Percentiles rank a stretch among this genome's conserved stretches.
Evolutionary conservation across 2,113 vertebrate species (phyloP).

Genomic region (Onychostoma macrolepis): DNA sequence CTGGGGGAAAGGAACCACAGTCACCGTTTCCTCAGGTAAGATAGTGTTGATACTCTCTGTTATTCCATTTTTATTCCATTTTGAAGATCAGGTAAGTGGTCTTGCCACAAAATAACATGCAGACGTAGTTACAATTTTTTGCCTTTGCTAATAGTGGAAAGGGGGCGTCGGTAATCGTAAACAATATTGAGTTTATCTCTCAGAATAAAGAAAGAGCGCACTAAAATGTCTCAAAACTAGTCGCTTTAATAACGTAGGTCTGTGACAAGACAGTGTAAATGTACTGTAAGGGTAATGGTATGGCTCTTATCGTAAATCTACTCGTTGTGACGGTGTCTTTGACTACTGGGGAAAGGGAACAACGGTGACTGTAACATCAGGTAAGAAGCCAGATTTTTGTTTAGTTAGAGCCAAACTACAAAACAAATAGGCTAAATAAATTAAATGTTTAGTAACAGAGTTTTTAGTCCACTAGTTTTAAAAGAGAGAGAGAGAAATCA

Average conservation of each 20-base stretch:
- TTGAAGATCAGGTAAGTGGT: background rate
- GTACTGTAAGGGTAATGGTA: too few relatives aligned
- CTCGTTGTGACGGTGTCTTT: too few relatives aligned
- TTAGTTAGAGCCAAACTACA: too few relatives aligned
- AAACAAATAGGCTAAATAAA: too few relatives aligned
- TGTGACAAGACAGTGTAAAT: too few relatives aligned
- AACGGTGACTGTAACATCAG: too few relatives aligned
- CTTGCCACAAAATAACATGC: background rate
- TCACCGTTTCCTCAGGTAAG: conserved; percentile 50
- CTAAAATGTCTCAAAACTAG: background rate
- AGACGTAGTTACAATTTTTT: background rate
- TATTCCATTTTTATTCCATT: background rate
- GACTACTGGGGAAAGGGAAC: too few relatives aligned
- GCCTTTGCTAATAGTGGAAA: background rate
- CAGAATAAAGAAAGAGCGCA: background rate
- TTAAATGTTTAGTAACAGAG: too few relatives aligned
- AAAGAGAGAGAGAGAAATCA: too few relatives aligned
- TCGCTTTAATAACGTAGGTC: background rate
- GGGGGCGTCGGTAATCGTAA: background rate
- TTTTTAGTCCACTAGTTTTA: too few relatives aligned
- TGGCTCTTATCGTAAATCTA: too few relatives aligned
- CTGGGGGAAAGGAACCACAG: conserved; percentile 56
- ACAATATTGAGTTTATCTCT: background rate
- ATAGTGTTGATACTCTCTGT: background rate
- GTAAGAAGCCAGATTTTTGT: too few relatives aligned